Base-by-base conservation (phyloP, 2,797 vertebrate genomes). In the Gila robusta region DNA sequence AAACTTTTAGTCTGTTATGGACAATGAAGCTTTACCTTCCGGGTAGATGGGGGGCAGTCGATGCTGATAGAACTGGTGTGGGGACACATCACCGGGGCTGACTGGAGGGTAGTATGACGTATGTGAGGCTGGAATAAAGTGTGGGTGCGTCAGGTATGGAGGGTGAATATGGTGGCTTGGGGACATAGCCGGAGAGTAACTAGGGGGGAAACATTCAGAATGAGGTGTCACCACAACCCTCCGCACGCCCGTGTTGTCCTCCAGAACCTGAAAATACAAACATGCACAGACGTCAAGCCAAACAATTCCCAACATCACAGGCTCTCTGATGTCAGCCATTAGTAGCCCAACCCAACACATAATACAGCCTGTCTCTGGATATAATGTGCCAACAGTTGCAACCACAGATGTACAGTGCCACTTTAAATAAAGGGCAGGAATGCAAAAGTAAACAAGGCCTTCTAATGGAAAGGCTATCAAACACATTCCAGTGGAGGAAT, bases 161-260 rank as follows among this genome's bases (percentile, higher is more conserved):
- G 89, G 90, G 83, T 96, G 95, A 54, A 97, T 92, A 91, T 96
- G 96, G 52, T 96, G 96, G 35, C 94, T 96, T 2, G 96, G 96
- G 9, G 97, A 97, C 90, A 97, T 95, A 87, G 96, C 95, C 0
- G 96, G 96, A 37, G 96, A 95, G 52, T 97, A 97, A 85, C 96
- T 96, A 41, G 95, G 96, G 14, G 96, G 96, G 67, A 96, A 97
- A 90, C 96, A 97, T 87, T 97, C 97, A 59, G 97, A 97, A 84
- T 97, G 96, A 2, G 96, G 97, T 6, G 96, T 97, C 64, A 97
- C 96, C 83, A 97, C 96, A 85, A 97, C 96, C 87, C 96, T 94
- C 39, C 96, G 96, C 59, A 97, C 96, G 2, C 97, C 97, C 0
- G 96, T 96, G 92, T 92, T 97, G 90, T 97, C 97, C 93, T 97